phyloP scores from a whole-genome alignment of 2,113 vertebrate genomes.

The Coryphaenoides rupestris region DNA sequence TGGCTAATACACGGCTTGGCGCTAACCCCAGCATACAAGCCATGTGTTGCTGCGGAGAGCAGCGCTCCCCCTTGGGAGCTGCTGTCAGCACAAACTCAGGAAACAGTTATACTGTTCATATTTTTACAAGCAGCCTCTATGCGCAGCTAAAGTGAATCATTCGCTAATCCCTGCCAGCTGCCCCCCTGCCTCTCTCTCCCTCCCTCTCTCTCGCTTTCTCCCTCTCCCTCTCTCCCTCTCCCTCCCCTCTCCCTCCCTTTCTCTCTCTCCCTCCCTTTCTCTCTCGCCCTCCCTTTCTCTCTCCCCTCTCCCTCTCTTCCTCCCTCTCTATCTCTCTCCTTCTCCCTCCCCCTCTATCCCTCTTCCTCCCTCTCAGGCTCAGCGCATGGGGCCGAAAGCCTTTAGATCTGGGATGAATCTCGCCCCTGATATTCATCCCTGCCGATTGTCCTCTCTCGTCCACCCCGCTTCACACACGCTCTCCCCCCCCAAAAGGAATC shows the following conservation, averaged over 20 bases:
- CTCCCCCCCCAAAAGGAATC: conserved; percentile 37
- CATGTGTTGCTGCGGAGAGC: conserved; percentile 82
- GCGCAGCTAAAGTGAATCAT: conserved; percentile 85
- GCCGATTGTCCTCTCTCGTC: conserved; percentile 33
- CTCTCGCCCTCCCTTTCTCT: conserved; percentile 2
- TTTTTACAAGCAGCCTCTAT: conserved; percentile 80
- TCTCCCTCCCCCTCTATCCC: conserved; percentile 2
- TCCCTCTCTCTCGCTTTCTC: neutral
- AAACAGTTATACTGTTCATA: conserved; percentile 88
- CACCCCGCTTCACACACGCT: conserved; percentile 17
- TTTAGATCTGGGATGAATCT: conserved; percentile 71
- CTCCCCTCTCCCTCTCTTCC: conserved; percentile 28
- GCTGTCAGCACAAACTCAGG: conserved; percentile 90
- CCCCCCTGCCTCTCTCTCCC: conserved; percentile 25
- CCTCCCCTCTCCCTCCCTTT: conserved; percentile 25
- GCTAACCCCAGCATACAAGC: conserved; percentile 60
- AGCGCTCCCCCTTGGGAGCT: conserved; percentile 70
- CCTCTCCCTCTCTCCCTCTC: conserved; percentile 8
- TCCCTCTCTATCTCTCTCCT: neutral
- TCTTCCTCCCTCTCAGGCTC: conserved; percentile 50
- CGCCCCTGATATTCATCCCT: conserved; percentile 63
- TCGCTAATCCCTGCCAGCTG: conserved; percentile 89
- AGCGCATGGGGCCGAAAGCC: conserved; percentile 80
- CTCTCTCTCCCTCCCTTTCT: conserved; percentile 1
- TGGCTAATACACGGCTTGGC: conserved; percentile 72